phyloP scores from a whole-genome alignment of 2,797 vertebrate genomes.

The Pseudochaenichthys georgianus region DNA sequence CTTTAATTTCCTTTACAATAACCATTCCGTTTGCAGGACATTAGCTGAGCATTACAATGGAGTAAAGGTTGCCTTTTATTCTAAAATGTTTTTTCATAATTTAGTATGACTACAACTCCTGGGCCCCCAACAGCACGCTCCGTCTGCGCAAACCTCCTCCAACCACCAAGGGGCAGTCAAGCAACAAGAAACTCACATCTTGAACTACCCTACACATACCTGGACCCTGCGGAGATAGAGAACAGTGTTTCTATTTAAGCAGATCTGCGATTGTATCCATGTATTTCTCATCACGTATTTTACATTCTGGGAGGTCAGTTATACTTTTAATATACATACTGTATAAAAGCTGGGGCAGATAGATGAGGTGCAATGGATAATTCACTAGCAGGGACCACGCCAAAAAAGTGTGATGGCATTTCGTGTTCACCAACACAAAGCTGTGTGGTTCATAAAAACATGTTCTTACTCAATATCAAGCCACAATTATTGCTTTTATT shows the following conservation, averaged over 20 bases:
- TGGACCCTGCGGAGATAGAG: slow-evolving; percentile 52
- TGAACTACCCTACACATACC: slow-evolving; percentile 74
- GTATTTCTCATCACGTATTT: not conserved
- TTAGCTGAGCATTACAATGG: no score
- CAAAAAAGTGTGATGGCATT: no score
- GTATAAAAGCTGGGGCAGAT: not conserved
- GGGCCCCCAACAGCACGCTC: slow-evolving; percentile 79
- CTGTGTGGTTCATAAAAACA: no score
- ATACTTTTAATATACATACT: not conserved
- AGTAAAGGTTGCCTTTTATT: no score
- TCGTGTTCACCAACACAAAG: no score
- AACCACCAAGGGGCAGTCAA: slow-evolving; percentile 79
- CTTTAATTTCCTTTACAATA: no score
- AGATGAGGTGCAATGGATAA: not conserved
- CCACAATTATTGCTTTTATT: no score
- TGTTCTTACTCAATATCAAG: no score
- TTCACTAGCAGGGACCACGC: not conserved
- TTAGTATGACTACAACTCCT: no score
- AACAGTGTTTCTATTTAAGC: slow-evolving; percentile 56
- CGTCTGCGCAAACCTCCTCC: slow-evolving; percentile 82
- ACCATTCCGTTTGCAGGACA: no score
- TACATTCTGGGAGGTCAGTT: not conserved
- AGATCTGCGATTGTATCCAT: not conserved
- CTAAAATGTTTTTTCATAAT: no score
- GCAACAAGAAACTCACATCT: slow-evolving; percentile 73